A percentile compares a stretch with the other conserved stretches of the same genome.
phyloP scores from a whole-genome alignment of 30 jellyfish, hydroid and myxozoan species.

The Phacellophora camtschatica region DNA sequence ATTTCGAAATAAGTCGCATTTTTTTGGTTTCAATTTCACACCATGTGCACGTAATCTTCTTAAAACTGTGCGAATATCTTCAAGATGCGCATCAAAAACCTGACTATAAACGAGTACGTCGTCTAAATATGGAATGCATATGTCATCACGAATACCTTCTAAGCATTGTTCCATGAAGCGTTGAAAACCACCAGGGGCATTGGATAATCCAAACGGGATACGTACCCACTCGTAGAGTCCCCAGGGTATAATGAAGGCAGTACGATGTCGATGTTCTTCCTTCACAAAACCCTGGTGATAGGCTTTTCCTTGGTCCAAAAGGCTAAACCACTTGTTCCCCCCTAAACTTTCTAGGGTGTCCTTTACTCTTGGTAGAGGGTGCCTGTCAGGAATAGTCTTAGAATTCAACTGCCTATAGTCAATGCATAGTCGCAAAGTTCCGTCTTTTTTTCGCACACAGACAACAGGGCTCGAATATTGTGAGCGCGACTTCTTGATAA shows the following conservation, averaged over 20 bases:
- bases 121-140: constrained; percentile 27
- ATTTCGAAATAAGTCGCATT: constrained; percentile 5
- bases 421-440: not conserved
- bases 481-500: not conserved
- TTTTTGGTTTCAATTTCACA: constrained; percentile 9
- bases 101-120: constrained; percentile 17
- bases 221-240: constrained; percentile 55
- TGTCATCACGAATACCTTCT: constrained; percentile 21
- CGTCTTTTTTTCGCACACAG: not conserved
- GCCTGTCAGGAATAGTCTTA: constrained; percentile 41
- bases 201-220: constrained; percentile 50
- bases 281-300: constrained; percentile 69
- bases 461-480: not conserved
- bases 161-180: constrained; percentile 52
- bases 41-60: constrained; percentile 24
- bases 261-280: constrained; percentile 29
- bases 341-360: constrained; percentile 33
- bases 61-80: constrained; percentile 4
- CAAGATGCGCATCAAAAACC: constrained; percentile 3
- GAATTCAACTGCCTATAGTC: constrained; percentile 15
- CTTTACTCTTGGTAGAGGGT: constrained; percentile 40
- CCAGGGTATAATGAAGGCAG: too few species aligned
- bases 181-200: constrained; percentile 53
- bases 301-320: constrained; percentile 58
- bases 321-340: constrained; percentile 53